phyloP scores from a whole-genome alignment of 1,140 invertebrate species.

The Batillaria attramentaria region DNA sequence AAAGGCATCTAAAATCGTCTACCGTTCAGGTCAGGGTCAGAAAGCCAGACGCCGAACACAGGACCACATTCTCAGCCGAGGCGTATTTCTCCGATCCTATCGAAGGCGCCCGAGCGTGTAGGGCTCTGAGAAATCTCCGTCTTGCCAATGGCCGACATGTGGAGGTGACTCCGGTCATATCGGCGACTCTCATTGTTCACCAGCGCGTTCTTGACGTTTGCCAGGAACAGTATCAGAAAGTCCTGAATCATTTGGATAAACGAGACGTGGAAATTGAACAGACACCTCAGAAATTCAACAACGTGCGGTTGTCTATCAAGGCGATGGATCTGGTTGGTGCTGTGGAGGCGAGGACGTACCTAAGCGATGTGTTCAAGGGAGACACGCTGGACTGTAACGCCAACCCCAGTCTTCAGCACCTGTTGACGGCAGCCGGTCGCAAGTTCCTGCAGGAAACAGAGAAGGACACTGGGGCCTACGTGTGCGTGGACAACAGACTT shows the following conservation, averaged over 20 bases:
- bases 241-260: constrained; percentile 9
- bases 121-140: constrained; percentile 16
- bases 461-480: constrained; percentile 40
- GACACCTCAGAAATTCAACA: constrained; percentile 26
- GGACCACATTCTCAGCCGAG: constrained; percentile 35
- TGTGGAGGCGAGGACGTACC: constrained; percentile 31
- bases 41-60: constrained; percentile 6
- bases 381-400: constrained; percentile 42
- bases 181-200: constrained; percentile 43
- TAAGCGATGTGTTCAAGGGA: constrained; percentile 46
- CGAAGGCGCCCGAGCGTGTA: constrained; percentile 44
- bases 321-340: constrained; percentile 36
- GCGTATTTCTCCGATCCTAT: constrained; percentile 48
- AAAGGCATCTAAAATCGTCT: background rate
- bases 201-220: constrained; percentile 38
- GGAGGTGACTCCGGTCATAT: constrained; percentile 39
- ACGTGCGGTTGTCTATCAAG: constrained; percentile 40
- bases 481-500: constrained; percentile 47
- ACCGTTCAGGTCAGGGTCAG: constrained; percentile 35
- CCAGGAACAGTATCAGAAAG: constrained; percentile 33
- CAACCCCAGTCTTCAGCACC: constrained; percentile 3
- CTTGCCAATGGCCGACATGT: constrained; percentile 35
- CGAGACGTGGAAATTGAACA: background rate
- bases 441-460: constrained; percentile 43
- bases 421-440: constrained; percentile 50